phyloP scores from a whole-genome alignment of 1,140 invertebrate genomes.

The Zeugodacus cucurbitae region DNA sequence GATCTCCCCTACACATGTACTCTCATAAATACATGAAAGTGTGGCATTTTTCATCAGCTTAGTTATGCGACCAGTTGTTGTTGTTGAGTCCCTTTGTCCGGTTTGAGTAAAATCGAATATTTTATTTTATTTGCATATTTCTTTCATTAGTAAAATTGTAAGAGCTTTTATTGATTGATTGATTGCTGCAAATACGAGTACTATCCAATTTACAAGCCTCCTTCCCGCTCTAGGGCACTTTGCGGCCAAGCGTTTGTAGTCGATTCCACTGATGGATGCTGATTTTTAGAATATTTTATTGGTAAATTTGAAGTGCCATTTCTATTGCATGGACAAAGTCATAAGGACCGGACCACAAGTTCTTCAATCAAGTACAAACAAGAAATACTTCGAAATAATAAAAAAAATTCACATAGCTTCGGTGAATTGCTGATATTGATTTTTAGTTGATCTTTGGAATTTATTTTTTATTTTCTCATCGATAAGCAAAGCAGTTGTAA shows the following conservation, averaged over 20 bases:
- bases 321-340: too few relatives aligned
- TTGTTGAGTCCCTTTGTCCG: neutral
- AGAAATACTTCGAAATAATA: too few relatives aligned
- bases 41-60: neutral
- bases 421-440: too few relatives aligned
- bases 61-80: neutral
- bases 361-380: too few relatives aligned
- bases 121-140: neutral
- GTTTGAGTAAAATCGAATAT: neutral
- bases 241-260: neutral
- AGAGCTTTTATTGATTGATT: neutral
- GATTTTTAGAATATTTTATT: too few relatives aligned
- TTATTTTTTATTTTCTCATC: too few relatives aligned
- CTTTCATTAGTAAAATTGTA: slow-evolving; percentile 7
- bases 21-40: neutral
- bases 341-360: too few relatives aligned
- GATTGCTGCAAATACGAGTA: neutral
- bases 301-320: too few relatives aligned
- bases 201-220: neutral
- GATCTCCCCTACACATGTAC: neutral
- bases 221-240: neutral
- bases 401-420: too few relatives aligned
- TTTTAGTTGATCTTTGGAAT: too few relatives aligned
- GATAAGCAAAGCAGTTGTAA: too few relatives aligned
- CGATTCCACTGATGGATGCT: neutral